A percentile compares a stretch with the other conserved stretches of the same genome.
These are phyloP conservation scores for Taphrorychus bicolor DNA, from an alignment of 2,888 invertebrate species.

Conservation along the genomic window DNA sequence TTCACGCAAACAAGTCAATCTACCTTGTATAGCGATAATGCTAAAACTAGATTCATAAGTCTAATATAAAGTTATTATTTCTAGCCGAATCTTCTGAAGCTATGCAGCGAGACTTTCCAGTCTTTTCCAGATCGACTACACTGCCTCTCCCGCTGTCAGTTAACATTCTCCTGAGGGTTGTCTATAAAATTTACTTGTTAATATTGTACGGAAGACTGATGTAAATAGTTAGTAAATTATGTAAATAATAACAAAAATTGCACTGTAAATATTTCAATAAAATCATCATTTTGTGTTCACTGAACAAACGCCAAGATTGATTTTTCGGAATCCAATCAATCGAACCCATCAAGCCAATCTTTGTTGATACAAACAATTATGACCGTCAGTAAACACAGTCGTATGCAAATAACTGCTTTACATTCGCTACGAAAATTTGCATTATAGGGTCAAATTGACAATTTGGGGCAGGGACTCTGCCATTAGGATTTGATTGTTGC, in stretches of 20 bases:
- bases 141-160: not conserved
- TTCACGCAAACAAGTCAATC: too few relatives aligned
- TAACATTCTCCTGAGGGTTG: not conserved
- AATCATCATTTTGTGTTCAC: too few relatives aligned
- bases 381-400: constrained; percentile 14
- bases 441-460: constrained; percentile 35
- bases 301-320: too few relatives aligned
- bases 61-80: too few relatives aligned
- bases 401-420: constrained; percentile 27
- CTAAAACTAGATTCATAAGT: too few relatives aligned
- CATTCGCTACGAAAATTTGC: constrained; percentile 32
- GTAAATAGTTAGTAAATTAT: not conserved
- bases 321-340: not conserved
- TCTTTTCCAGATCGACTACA: constrained; percentile 10
- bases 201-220: constrained; percentile 12
- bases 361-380: constrained; percentile 31
- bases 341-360: constrained; percentile 2
- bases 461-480: constrained; percentile 29
- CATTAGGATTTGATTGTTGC: constrained; percentile 34
- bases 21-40: too few relatives aligned
- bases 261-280: too few relatives aligned
- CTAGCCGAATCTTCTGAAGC: constrained; percentile 66
- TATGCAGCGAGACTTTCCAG: constrained; percentile 69
- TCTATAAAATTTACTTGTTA: constrained; percentile 7
- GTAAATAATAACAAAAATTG: too few relatives aligned